Evolutionary conservation across 2,113 vertebrate species (phyloP), one percentile per base, ranked within the genome.

Genomic region (Pardalotus punctatus): DNA sequence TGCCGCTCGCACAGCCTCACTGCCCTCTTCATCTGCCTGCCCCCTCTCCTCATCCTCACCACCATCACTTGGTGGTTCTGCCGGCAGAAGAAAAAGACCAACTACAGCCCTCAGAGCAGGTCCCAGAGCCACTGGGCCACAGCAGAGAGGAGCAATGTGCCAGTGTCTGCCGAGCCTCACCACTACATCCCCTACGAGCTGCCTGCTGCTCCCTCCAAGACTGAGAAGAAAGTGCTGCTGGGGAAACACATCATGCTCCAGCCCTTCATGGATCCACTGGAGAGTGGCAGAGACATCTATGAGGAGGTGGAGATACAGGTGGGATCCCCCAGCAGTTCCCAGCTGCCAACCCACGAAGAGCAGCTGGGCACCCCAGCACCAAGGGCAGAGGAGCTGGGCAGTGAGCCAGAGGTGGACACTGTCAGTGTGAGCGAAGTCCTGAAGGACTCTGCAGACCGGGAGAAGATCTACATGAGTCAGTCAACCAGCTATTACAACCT

Each of bases 401-500:
- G 96, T 3, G 98, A 97, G 71, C 61, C 96, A 6, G 98, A 99
- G 56, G 94, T 97, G 76, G 99, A 99, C 79, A 86, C 98, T 0
- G 97, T 98, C 76, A 99, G 98, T 0, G 98, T 99, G 89, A 98
- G 98, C 0, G 98, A 99, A 18, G 99, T 99, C 73, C 97, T 99
- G 98, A 98, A 98, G 58, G 99, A 99, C 98, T 99, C 99, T 1
- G 86, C 98, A 0, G 98, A 99, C 94, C 93, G 98, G 40, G 99
- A 99, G 97, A 99, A 98, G 94, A 98, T 98, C 11, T 99, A 99
- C 91, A 94, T 99, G 98, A 98, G 93, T 81, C 99, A 99, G 95
- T 97, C 98, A 4, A 98, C 98, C 6, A 98, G 98, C 72, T 99
- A 99, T 94, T 99, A 99, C 96, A 99, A 98, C 93, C 96, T 99